Base-by-base conservation (phyloP, 2,888 invertebrate genomes). In the Candidula unifasciata region DNA sequence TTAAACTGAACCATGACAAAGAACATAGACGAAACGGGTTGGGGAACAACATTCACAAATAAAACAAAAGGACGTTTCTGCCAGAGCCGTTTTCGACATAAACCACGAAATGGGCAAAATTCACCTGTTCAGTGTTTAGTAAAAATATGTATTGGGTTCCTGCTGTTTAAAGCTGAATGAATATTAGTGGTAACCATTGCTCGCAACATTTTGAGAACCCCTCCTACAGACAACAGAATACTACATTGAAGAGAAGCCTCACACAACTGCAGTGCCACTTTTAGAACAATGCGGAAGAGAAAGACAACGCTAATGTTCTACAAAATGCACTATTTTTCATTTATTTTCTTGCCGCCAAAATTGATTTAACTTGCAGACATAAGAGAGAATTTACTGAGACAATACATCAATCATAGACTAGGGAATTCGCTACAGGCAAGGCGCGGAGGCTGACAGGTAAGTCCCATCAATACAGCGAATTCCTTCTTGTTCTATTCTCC, bases 401-500 rank as follows among this genome's bases (percentile, higher is more conserved):
- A 68, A 68, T 37, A 52, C 79, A 79, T 79, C 79, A 79, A 79
- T 79, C 79, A 79, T 18, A 30, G 27, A 16, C 10, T 44, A 44
- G 44, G n/a, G 79, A 79, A 68, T 18, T 68, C 79, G 79, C 79
- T 37, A 37, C 79, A 27, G 79, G 79, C 79, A 44, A 79, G 79
- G 79, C 68, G 68, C 35, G 44, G 44, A 21, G 66, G 37, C 66
- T 79, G 79, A 79, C 79, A 79, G 79, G 74, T 82, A 73, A 82
- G 81, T 35, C 81, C 71, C 74, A 82, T 82, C 81, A 74, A 82
- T 74, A 24, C 54, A 60, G 74, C 44, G 60, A 44, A 27, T 69
- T 82, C 37, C 81, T 82, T 82, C 81, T 82, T 60, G 81, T 81
- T 81, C 71, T 54, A 81, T 73, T 54, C 57, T 71, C 71, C 57